These are phyloP conservation scores for Chelonus formosanus DNA, from an alignment of 2,888 invertebrate species.

Conservation along the genomic window DNA sequence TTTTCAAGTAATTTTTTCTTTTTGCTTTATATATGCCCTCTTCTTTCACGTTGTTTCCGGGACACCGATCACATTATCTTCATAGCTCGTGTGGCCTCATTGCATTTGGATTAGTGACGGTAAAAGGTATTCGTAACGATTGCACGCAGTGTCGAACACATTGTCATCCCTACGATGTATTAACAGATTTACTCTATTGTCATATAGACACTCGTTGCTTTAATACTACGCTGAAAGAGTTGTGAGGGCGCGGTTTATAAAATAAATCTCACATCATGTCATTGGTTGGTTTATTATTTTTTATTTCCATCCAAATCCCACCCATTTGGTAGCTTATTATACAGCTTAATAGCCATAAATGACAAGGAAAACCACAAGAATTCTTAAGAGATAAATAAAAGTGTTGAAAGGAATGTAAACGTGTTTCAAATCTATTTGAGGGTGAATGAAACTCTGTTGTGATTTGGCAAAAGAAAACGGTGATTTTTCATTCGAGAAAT, in stretches of 20 bases:
- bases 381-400: no score
- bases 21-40: slow-evolving; percentile 14
- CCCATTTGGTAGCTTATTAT: slow-evolving; percentile 27
- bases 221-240: slow-evolving; percentile 22
- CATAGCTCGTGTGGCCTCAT: slow-evolving; percentile 46
- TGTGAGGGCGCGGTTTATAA: slow-evolving; percentile 44
- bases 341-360: no score
- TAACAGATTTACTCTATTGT: slow-evolving; percentile 59
- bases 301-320: slow-evolving; percentile 21
- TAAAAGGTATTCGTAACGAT: slow-evolving; percentile 59
- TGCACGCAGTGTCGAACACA: slow-evolving; percentile 55
- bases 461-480: background rate
- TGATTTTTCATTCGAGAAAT: background rate
- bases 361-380: no score
- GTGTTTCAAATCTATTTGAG: no score
- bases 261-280: slow-evolving; percentile 51
- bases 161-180: slow-evolving; percentile 54
- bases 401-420: no score
- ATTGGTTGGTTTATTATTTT: slow-evolving; percentile 32
- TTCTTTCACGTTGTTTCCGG: slow-evolving; percentile 50
- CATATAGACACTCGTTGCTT: slow-evolving; percentile 10
- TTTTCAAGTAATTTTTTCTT: background rate
- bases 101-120: slow-evolving; percentile 60
- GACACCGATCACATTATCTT: slow-evolving; percentile 56
- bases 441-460: no score